Base-by-base conservation (phyloP, 2,113 vertebrate genomes). In the Ifrita kowaldi region DNA sequence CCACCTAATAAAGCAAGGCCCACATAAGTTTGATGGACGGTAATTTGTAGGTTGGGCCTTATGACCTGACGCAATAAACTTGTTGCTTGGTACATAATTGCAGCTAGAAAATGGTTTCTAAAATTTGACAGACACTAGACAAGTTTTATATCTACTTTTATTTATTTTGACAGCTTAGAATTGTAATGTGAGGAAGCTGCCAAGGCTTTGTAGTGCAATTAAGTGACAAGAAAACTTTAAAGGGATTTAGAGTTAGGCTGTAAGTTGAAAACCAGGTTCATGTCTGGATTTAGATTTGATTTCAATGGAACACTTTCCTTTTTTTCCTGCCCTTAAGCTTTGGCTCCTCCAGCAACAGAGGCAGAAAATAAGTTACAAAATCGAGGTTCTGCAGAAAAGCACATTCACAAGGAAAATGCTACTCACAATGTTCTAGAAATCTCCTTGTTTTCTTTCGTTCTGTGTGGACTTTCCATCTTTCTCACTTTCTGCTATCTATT, bases 171-270 rank as follows among this genome's bases (percentile, higher is more conserved):
- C 91, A 96, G 81, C 64, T 95, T 82, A 92, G 79, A 95, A 91
- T 50, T 89, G 71, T 80, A 85, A 93, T 39, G 37, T 74, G 69
- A 97, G 89, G 74, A 94, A 76, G 62, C 84, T 96, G 95, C 86
- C 82, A 81, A 96, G 79, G 60, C 79, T 92, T 32, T 89, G 65
- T 77, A 90, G 74, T 68, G 52, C 89, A 96, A 95, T 95, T 96
- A 97, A 97, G 76, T 56, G 81, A 89, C 82, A 93, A 96, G 93
- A 56, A 97, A 95, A 95, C 89, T 97, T 78, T 83, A 84, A 90
- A 89, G 83, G 86, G 88, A 86, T 95, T 97, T 95, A 78, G 55
- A 93, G 67, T 57, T 91, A 62, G 84, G 53, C 50, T 86, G 56
- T 69, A 95, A 95, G 69, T 41, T 89, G 86, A 96, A 97, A 96